These are phyloP conservation scores for Habroteleia sp. DNA, from an alignment of 2,888 invertebrate species.

Conservation along the genomic window DNA sequence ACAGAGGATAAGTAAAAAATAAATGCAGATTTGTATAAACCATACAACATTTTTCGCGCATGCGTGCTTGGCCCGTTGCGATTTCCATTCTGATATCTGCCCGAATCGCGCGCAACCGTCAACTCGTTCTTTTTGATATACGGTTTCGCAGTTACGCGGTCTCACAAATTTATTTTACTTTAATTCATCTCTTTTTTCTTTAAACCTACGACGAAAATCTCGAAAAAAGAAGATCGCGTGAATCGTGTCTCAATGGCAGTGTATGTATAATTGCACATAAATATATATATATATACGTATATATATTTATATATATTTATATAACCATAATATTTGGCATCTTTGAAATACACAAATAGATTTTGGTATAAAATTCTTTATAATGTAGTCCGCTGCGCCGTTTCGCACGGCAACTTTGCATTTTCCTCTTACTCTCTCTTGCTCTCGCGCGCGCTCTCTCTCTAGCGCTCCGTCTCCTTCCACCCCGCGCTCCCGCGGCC, in stretches of 20 bases:
- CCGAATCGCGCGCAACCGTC: slow-evolving; percentile 41
- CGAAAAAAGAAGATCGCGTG: slow-evolving; percentile 45
- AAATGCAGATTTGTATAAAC: slow-evolving; percentile 48
- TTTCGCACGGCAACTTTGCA: slow-evolving; percentile 27
- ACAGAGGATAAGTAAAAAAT: slow-evolving; percentile 50
- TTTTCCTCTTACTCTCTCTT: slow-evolving; percentile 10
- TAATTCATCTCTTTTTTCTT: no score
- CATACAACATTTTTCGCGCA: slow-evolving; percentile 29
- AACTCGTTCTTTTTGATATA: slow-evolving; percentile 31
- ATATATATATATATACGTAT: slow-evolving; percentile 65
- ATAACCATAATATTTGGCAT: slow-evolving; percentile 82
- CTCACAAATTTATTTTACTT: no score
- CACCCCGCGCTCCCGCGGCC: no score
- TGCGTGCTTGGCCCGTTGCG: slow-evolving; percentile 47
- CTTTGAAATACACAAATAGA: slow-evolving; percentile 86
- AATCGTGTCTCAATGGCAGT: slow-evolving; percentile 57
- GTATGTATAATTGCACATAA: slow-evolving; percentile 61
- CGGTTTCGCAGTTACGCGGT: no score
- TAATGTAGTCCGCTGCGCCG: slow-evolving; percentile 78
- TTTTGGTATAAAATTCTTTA: slow-evolving; percentile 83
- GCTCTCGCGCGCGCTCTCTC: no score
- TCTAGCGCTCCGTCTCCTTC: no score
- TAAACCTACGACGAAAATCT: slow-evolving; percentile 39
- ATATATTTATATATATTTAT: slow-evolving; percentile 67
- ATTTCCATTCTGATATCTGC: slow-evolving; percentile 42